Evolutionary conservation across 2,113 vertebrate genomes (phyloP), one percentile per base, ranked within the genome.

Genomic region (Scytalopus superciliaris): DNA sequence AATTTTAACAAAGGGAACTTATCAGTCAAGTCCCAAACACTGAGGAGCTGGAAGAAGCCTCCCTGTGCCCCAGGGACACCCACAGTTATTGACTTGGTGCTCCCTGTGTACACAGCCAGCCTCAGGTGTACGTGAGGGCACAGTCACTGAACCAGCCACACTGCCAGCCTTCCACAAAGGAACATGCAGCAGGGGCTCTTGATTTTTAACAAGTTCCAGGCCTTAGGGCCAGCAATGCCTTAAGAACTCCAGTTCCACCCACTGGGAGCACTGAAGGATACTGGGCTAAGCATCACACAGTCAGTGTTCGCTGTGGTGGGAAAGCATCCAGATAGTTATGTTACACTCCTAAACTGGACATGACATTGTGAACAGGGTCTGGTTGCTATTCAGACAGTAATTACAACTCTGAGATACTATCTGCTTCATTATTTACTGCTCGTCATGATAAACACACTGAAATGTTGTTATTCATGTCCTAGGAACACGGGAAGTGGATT

Each of bases 181-280:
- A 66, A 14, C 8, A 22, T 35, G 39, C 50, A 69, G 3, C 44
- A n/a, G 16, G 13, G 11, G 3, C 8, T 62, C 47, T 56, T 28
- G 2, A 9, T 14, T 60, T 66, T 30, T 9, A 37, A 16, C 7
- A 5, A 30, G 33, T 60, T 60, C 27, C 39, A 45, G 52, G 24
- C 27, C 52, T 59, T 31, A 31, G 47, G 12, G 66, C 1, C 33
- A 44, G 72, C 37, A 76, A 19, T 9, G 18, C 10, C 1, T 8
- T 2, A n/a, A n/a, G 50, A 67, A 30, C 9, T 5, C 10, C 30
- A 27, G 33, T 3, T 47, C 33, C 17, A 53, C 2, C 2, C 10
- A 1, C 0, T 10, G 23, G 30, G 4, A 74, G 6, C 42, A 11
- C 23, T 17, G 30, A 39, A 59, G 49, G 3, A 30, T 2, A 0